These are phyloP conservation scores for Tolmerus cingulatus DNA, from an alignment of 2,888 invertebrate genomes.

Conservation along the genomic window DNA sequence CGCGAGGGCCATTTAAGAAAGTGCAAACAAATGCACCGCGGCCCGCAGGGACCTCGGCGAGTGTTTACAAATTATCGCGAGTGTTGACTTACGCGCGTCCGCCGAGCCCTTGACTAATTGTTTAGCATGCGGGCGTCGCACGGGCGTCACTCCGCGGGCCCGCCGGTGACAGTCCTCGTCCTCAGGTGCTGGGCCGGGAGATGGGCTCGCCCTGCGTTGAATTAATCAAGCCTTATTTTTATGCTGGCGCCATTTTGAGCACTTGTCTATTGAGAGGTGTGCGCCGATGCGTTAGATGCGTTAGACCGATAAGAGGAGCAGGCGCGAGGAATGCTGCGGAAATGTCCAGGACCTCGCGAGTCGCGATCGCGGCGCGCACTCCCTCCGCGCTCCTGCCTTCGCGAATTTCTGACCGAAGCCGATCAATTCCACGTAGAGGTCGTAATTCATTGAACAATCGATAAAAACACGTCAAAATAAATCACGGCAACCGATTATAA, in stretches of 20 bases:
- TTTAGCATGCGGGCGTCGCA: constrained; percentile 22
- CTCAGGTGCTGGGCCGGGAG: not conserved
- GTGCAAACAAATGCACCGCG: constrained; percentile 11
- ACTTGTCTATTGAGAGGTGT: constrained; percentile 13
- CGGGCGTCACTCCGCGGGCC: not conserved
- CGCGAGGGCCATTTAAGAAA: constrained; percentile 2
- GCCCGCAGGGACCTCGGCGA: not conserved
- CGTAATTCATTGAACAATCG: constrained; percentile 38
- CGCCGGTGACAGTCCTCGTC: not conserved
- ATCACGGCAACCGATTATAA: constrained; percentile 25
- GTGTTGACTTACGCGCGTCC: constrained; percentile 29
- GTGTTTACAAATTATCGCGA: constrained; percentile 33
- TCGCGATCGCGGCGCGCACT: not conserved
- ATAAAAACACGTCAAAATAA: constrained; percentile 40
- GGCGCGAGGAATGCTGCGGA: not conserved
- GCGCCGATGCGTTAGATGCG: not conserved
- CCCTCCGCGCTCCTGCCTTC: not conserved
- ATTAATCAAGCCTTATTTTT: constrained; percentile 28
- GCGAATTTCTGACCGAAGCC: not conserved
- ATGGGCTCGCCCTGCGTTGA: constrained; percentile 9
- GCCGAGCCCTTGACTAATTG: constrained; percentile 14
- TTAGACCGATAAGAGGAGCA: not conserved
- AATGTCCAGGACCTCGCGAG: not conserved
- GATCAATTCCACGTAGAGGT: not conserved
- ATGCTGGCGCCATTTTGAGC: constrained; percentile 33